Base-by-base conservation (phyloP, 1,140 invertebrate species). In the Cyphomyrmex costatus region DNA sequence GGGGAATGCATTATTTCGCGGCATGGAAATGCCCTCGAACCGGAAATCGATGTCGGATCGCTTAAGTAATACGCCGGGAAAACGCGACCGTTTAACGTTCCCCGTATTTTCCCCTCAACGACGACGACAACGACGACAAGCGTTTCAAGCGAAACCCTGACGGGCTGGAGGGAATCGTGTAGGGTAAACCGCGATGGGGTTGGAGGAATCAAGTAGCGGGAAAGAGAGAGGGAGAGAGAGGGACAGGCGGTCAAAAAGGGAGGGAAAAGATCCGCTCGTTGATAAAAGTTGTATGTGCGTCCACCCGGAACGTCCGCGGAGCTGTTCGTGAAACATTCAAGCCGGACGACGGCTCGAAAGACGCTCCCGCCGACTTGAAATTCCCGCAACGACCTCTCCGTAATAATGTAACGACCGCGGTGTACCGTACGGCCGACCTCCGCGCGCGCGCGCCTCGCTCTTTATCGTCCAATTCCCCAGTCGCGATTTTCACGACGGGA, bases 221-320 rank as follows among this genome's bases (percentile, higher is more conserved):
- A 49, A 46, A 58, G 30, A 56, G 46, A 14, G 36, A 83, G 74
- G 2, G 60, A 73, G 74, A 42, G 36, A 5, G 60, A 79, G n/a
- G n/a, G 58, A 66, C 14, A 36, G 42, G 24, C 53, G 79, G 53
- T 83, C 68, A 73, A 83, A 83, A 73, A 83, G 68, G 53, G 53
- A 70, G 3, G 66, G 51, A 56, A 60, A 83, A 83, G 79, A 87
- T 70, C 60, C 30, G 79, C 79, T 78, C 65, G 86, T 76, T 88
- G 82, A 88, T 92, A 83, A 91, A 92, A 91, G 86, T 91, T 91
- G 90, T 85, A 91, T 88, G 79, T 82, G 85, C 86, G 91, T 85
- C 85, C 89, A 88, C 86, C 66, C 85, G 88, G 63, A 88, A 86
- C 70, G 82, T 87, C 86, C 77, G 86, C 63, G 63, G 73, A 77